Percentiles rank a stretch among this genome's conserved stretches.
phyloP scores from a whole-genome alignment of 37 sponge, comb jelly and placozoan genomes.

The Bolinopsis microptera region DNA sequence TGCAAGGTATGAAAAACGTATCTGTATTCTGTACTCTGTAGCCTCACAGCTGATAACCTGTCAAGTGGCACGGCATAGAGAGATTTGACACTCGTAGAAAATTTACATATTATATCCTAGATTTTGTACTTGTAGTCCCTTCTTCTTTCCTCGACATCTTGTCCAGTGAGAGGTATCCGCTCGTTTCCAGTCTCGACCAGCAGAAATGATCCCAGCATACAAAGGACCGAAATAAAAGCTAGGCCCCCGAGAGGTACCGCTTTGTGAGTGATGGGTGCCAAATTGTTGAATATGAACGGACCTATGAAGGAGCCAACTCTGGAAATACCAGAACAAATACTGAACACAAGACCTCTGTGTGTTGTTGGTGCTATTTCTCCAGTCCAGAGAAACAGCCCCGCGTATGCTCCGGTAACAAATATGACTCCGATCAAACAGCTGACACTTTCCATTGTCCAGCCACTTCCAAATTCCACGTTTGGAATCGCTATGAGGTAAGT shows the following conservation, averaged over 20 bases:
- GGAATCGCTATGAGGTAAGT: not conserved
- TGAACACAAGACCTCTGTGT: constrained; percentile 1
- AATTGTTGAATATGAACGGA: not conserved
- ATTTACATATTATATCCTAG: too few species aligned
- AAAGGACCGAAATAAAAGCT: not conserved
- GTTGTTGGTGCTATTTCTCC: constrained; percentile 19
- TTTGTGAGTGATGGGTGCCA: not conserved
- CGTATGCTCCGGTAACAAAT: not conserved
- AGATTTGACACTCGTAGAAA: too few species aligned
- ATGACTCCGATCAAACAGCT: constrained; percentile 1
- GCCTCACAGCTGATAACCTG: too few species aligned
- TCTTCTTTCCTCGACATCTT: not conserved
- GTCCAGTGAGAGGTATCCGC: not conserved
- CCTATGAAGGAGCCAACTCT: constrained; percentile 11
- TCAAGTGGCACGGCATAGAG: too few species aligned
- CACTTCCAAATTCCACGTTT: not conserved
- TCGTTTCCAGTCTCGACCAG: constrained; percentile 3
- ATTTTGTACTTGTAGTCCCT: too few species aligned
- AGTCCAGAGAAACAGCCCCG: constrained; percentile 3
- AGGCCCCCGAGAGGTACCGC: not conserved
- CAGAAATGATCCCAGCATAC: not conserved
- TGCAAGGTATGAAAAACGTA: too few species aligned
- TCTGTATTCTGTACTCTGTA: too few species aligned
- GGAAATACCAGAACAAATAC: not conserved
- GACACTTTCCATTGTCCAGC: not conserved